Evolutionary conservation across 35 echinoderm and acorn worm genomes (phyloP), one percentile per base, ranked within the genome.

Genomic region (Hemicentrotus pulcherrimus): DNA sequence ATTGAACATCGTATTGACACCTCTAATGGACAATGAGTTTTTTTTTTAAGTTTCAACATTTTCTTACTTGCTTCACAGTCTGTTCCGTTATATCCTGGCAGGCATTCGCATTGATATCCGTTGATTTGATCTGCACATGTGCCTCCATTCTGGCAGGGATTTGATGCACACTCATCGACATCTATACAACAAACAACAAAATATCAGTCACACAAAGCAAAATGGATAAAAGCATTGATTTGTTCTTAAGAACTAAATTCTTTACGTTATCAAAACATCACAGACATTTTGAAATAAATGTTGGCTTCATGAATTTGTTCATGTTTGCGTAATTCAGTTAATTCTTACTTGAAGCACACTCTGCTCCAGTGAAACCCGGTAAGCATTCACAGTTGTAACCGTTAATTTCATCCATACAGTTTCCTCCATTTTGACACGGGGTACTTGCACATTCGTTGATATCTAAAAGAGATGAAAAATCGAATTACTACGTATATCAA

Each of bases 381-480:
- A 19, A 31, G 59, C 96, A 97, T 30, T 78, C 48, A 45, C 96
- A 97, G 8, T 11, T 97, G 31, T 95, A 97, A 16, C 88, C 33
- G 60, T 95, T 46, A 9, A 91, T 71, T 35, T 86, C 96, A 47
- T 97, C 94, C 28, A 95, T 33, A 94, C 96, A 97, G n/a, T 15
- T 85, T 8, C 50, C 90, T 92, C 96, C 91, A 47, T 97, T 97
- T 28, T 90, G 9, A 52, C 96, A 97, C 18, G 96, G 96, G 61
- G 19, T 92, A 94, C 94, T 95, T 1, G 32, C 70, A 97, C 96
- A 97, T n/a, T 97, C 96, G 94, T 97, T 61, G 8, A 92, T 58
- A 45, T 95, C 95, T 95, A 4, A 8, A 59, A 59, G 2, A 10
- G 16, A 59, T 59, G 35, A 3, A 41, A 41, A 41, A 41, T 41